These are phyloP conservation scores for Pyrrhia umbra DNA, from an alignment of 2,888 invertebrate genomes.

Conservation along the genomic window DNA sequence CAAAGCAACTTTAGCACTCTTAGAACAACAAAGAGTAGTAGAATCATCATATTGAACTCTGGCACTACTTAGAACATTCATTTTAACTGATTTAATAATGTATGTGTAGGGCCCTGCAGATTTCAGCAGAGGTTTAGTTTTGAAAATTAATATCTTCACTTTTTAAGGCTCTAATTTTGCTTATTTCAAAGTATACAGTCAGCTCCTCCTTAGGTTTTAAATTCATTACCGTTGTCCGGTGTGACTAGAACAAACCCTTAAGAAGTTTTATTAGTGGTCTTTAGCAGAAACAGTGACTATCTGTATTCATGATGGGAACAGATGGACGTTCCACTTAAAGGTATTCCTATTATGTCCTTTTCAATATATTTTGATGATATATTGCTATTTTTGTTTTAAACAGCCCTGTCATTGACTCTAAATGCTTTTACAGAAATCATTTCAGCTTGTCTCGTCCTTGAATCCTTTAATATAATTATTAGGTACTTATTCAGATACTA, in stretches of 20 bases:
- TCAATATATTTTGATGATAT: neutral
- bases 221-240: too few relatives aligned
- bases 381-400: neutral
- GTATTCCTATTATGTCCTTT: neutral
- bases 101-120: too few relatives aligned
- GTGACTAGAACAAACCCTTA: too few relatives aligned
- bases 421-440: neutral
- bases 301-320: too few relatives aligned
- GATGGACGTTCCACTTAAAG: neutral
- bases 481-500: conserved; percentile 26
- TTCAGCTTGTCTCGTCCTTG: conserved; percentile 3
- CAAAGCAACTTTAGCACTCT: neutral
- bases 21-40: too few relatives aligned
- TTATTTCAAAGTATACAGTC: neutral
- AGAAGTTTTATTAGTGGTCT: too few relatives aligned
- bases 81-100: neutral
- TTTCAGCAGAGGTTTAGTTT: too few relatives aligned
- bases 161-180: neutral
- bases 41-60: neutral
- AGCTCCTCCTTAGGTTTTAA: neutral
- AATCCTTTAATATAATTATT: conserved; percentile 18
- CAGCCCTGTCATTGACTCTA: neutral
- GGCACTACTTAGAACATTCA: neutral
- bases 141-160: too few relatives aligned
- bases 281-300: too few relatives aligned